Conservation (phyloP, 2,888 invertebrate genomes). For the Aphidius colemani region DNA sequence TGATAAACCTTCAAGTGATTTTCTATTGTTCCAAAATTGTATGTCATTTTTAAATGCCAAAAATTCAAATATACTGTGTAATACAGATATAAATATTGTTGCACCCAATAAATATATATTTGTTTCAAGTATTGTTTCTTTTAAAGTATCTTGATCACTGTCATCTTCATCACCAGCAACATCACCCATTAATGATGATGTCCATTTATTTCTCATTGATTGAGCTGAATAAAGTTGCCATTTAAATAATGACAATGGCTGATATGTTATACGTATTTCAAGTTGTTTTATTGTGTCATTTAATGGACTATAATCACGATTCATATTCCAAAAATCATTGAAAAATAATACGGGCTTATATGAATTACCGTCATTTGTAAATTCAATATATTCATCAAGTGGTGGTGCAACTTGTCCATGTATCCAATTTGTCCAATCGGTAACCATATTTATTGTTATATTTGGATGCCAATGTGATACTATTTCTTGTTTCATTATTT, state of each 20-base stretch:
- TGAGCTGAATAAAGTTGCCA: constrained; percentile 99
- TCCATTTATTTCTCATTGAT: constrained; percentile 87
- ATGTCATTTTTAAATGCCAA: constrained; percentile 99
- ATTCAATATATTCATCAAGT: constrained; percentile 88
- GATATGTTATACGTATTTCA: constrained; percentile 74
- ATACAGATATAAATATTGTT: constrained; percentile 88
- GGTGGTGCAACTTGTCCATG: constrained; percentile 90
- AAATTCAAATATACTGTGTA: constrained; percentile 97
- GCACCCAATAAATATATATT: constrained; percentile 92
- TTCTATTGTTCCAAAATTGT: constrained; percentile 98
- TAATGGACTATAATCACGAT: constrained; percentile 89
- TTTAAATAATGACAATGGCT: constrained; percentile 93
- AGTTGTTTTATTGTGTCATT: constrained; percentile 81
- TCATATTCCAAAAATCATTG: constrained; percentile 99
- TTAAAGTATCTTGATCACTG: constrained; percentile 86
- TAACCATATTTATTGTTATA: constrained; percentile 91
- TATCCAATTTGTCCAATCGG: constrained; percentile 95
- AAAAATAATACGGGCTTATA: constrained; percentile 94
- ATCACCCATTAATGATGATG: constrained; percentile 59
- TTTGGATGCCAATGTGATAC: constrained; percentile 99
- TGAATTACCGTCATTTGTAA: constrained; percentile 80
- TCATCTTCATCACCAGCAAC: constrained; percentile 77
- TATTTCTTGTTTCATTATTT: constrained; percentile 81
- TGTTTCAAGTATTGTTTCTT: constrained; percentile 94
- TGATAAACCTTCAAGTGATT: constrained; percentile 95